Evolutionary conservation across 2,888 invertebrate genomes (phyloP).

Genomic region (Leptogaster cylindrica): DNA sequence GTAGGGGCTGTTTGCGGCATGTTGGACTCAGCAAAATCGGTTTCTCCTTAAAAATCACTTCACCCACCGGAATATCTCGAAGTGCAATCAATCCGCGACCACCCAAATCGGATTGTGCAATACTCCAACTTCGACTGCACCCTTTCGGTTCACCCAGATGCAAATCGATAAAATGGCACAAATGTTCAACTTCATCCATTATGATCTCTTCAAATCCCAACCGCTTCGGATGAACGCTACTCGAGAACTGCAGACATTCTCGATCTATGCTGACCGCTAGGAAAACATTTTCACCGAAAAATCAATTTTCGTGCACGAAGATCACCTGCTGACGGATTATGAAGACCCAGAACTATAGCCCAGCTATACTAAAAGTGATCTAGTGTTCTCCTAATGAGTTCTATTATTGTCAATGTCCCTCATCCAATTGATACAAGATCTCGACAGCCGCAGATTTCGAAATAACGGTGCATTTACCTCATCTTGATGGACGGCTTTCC

Average conservation of each 20-base stretch:
- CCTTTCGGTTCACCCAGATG: constrained; percentile 54
- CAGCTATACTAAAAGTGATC: too few relatives aligned
- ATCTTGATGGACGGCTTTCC: too few relatives aligned
- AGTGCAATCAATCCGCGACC: constrained; percentile 77
- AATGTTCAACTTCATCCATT: neutral
- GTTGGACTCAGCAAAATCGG: constrained; percentile 76
- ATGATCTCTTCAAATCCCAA: neutral
- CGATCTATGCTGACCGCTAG: neutral
- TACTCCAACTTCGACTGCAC: constrained; percentile 64
- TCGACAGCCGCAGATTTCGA: too few relatives aligned
- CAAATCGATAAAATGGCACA: constrained; percentile 53
- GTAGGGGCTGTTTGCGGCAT: constrained; percentile 63
- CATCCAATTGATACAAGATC: too few relatives aligned
- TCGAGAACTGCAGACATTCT: neutral
- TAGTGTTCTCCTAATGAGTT: too few relatives aligned
- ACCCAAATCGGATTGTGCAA: constrained; percentile 68
- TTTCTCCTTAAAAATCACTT: constrained; percentile 73
- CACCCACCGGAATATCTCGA: constrained; percentile 70
- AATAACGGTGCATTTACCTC: too few relatives aligned
- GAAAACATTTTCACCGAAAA: neutral
- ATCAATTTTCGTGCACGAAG: neutral
- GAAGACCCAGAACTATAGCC: too few relatives aligned
- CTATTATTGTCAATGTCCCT: too few relatives aligned
- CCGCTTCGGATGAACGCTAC: neutral
- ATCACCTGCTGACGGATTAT: constrained; percentile 13